Percentiles rank a stretch among this genome's conserved stretches.
Conservation (phyloP, 2,888 invertebrate genomes). For the Sminthurides aquaticus region DNA sequence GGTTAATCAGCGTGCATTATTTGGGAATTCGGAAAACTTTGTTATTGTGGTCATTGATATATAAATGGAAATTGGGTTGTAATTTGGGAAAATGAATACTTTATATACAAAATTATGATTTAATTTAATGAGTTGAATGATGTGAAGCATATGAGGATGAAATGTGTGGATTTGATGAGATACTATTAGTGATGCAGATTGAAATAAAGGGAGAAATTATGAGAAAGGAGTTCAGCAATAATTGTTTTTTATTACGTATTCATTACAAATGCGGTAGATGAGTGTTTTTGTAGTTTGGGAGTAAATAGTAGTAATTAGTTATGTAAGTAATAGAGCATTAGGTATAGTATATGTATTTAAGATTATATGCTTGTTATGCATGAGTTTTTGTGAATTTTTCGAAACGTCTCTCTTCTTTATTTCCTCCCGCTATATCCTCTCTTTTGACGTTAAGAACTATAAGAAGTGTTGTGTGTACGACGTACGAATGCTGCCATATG, state of each 20-base stretch:
- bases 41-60: background rate
- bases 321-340: background rate
- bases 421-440: too few relatives aligned
- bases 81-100: too few relatives aligned
- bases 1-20: too few relatives aligned
- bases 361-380: background rate
- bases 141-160: too few relatives aligned
- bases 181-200: background rate
- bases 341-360: background rate
- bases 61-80: too few relatives aligned
- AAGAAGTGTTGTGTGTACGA: too few relatives aligned
- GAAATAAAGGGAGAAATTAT: background rate
- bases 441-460: background rate
- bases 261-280: constrained; percentile 20
- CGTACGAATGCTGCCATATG: background rate
- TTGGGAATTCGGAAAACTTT: too few relatives aligned
- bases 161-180: too few relatives aligned
- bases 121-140: too few relatives aligned
- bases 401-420: too few relatives aligned
- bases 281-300: constrained; percentile 13
- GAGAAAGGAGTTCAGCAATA: constrained; percentile 2
- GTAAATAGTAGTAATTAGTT: constrained; percentile 9
- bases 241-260: constrained; percentile 15
- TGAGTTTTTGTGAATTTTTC: constrained; percentile 4
- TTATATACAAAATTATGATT: too few relatives aligned